Base-by-base conservation (phyloP, 2,888 invertebrate species). In the Platycnemis pennipes region DNA sequence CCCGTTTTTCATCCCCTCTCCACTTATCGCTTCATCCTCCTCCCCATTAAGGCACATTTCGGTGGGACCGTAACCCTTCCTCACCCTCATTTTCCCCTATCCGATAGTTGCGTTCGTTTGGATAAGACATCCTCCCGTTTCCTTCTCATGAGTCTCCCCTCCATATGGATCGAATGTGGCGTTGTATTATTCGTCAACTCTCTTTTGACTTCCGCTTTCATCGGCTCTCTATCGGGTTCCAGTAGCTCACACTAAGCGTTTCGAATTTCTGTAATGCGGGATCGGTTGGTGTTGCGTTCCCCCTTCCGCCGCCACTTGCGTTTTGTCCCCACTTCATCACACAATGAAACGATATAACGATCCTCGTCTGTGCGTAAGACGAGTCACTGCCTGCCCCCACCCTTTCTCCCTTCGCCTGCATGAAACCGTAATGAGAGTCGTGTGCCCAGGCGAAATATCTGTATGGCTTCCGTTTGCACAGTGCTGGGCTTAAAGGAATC, bases 311-410 rank as follows among this genome's bases (percentile, higher is more conserved):
- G 63, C 26, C 26, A 3, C 7, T n/a, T 63, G 3, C n/a, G 63
- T 63, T 63, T 26, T 63, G n/a, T n/a, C 63, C 77, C 77, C 77
- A 37, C 77, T 77, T 77, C 77, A 77, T 37, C 77, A 4, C 77
- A 77, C 77, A 77, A 77, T 77, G 37, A 77, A 37, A 37, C n/a
- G 77, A 77, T 77, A 31, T 77, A 77, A 77, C 77, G 77, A 77
- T 77, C 13, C 26, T 26, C 77, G 77, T 37, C 77, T 5, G 13
- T 77, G 77, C 37, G 77, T 77, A 37, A 77, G 77, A 1, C 77
- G 0, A 77, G n/a, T n/a, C n/a, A n/a, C n/a, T 16, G 7, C 77
- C 77, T 77, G 5, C 26, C 63, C 7, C 63, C 19, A 63, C 26
- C 19, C 63, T 26, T 26, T 26, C 63, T 0, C 63, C 26, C 5